A percentile compares a stretch with the other conserved stretches of the same genome.
These are phyloP conservation scores for Melanaphis sacchari DNA, from an alignment of 1,140 invertebrate genomes.

Conservation along the genomic window DNA sequence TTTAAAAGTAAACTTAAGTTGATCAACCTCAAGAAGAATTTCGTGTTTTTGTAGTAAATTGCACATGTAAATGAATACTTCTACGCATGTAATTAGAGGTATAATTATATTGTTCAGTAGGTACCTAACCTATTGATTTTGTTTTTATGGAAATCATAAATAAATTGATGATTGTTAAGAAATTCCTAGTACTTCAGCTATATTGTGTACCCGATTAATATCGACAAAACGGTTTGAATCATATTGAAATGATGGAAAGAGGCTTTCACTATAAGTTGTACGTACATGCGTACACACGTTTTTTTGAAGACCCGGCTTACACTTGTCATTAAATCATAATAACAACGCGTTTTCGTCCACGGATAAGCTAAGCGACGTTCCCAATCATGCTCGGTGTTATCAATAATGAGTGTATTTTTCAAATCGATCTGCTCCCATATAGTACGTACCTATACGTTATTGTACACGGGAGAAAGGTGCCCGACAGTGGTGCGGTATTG, in stretches of 20 bases:
- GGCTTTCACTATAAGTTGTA: neutral
- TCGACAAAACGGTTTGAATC: neutral
- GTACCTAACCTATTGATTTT: neutral
- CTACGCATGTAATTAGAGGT: neutral
- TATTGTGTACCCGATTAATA: neutral
- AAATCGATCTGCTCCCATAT: constrained; percentile 29
- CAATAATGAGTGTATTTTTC: neutral
- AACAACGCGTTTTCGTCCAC: neutral
- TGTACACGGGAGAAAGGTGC: constrained; percentile 14
- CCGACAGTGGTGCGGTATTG: neutral
- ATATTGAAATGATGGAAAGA: neutral
- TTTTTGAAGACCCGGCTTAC: neutral
- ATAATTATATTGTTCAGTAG: neutral
- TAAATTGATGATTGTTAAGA: neutral
- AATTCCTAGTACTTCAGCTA: neutral
- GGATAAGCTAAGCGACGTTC: neutral
- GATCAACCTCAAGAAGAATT: neutral
- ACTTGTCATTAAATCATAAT: neutral
- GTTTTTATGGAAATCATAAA: neutral
- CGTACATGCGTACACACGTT: neutral
- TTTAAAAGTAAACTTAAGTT: neutral
- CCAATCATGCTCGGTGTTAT: neutral
- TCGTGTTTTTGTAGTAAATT: neutral
- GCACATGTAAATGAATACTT: neutral
- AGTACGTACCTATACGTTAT: neutral